A percentile compares a stretch with the other conserved stretches of the same genome.
These are phyloP conservation scores for Ericerus pela DNA, from an alignment of 1,140 invertebrate species.

Conservation along the genomic window DNA sequence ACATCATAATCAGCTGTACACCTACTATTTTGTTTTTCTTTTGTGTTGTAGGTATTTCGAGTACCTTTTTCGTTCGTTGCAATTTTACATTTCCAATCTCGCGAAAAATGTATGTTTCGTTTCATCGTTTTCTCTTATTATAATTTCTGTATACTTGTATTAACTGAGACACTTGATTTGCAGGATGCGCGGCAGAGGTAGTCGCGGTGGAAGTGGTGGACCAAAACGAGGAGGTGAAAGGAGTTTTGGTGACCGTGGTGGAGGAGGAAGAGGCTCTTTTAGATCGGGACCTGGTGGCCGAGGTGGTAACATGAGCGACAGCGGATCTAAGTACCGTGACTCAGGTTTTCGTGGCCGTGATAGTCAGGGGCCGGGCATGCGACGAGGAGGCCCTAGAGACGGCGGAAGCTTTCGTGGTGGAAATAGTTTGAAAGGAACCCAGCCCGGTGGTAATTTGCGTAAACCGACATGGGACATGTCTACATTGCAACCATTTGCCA, in stretches of 20 bases:
- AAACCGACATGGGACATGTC: conserved; percentile 72
- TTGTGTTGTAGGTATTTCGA: too few species aligned
- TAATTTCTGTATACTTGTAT: too few species aligned
- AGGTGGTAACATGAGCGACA: too few species aligned
- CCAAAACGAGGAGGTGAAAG: conserved; percentile 2
- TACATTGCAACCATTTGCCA: conserved; percentile 64
- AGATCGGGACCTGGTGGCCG: conserved; percentile 15
- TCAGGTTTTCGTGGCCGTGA: conserved; percentile 11
- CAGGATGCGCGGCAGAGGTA: not conserved
- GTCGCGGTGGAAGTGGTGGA: not conserved
- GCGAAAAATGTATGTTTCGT: too few species aligned
- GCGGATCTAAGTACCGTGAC: too few species aligned
- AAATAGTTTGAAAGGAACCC: conserved; percentile 29
- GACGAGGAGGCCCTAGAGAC: conserved; percentile 15
- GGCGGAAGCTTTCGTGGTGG: conserved; percentile 22
- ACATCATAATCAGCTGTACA: too few species aligned
- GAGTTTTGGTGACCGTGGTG: conserved; percentile 9
- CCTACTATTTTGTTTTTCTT: too few species aligned
- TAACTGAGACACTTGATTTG: too few species aligned
- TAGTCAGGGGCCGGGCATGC: conserved; percentile 18
- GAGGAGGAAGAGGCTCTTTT: conserved; percentile 15
- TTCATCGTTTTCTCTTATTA: too few species aligned
- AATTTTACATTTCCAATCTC: too few species aligned
- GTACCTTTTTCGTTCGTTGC: too few species aligned
- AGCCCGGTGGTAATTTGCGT: conserved; percentile 57